phyloP scores from a whole-genome alignment of 2,797 vertebrate species.

The Setipinna tenuifilis region DNA sequence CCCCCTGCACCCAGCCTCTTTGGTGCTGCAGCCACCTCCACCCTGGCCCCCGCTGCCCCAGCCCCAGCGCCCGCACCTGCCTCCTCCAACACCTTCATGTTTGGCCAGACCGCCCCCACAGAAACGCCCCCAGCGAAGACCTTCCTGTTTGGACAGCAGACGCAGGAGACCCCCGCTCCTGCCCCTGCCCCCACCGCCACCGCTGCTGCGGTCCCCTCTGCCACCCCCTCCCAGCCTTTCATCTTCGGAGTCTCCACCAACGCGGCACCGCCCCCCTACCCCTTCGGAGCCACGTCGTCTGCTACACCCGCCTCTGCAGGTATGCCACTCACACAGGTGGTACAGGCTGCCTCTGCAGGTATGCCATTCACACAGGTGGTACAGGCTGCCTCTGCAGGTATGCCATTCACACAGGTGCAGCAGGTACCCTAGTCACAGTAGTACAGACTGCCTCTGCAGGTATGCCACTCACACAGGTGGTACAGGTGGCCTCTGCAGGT shows the following conservation, averaged over 20 bases:
- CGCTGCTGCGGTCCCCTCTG: slow-evolving; percentile 65
- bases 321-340: slow-evolving; percentile 50
- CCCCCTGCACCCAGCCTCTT: slow-evolving; percentile 73
- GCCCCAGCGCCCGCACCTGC: slow-evolving; percentile 45
- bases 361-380: too few species aligned
- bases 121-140: slow-evolving; percentile 79
- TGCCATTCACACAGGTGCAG: too few species aligned
- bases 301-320: slow-evolving; percentile 83
- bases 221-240: slow-evolving; percentile 74
- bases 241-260: slow-evolving; percentile 79
- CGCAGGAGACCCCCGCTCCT: slow-evolving; percentile 78
- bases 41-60: slow-evolving; percentile 60
- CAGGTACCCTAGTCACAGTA: too few species aligned
- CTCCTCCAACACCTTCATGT: slow-evolving; percentile 79
- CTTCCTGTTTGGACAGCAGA: slow-evolving; percentile 83
- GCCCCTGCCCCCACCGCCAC: slow-evolving; percentile 71
- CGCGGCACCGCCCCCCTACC: slow-evolving; percentile 76
- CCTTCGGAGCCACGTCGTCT: slow-evolving; percentile 79
- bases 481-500: not conserved
- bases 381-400: too few species aligned
- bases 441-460: slow-evolving; percentile 87
- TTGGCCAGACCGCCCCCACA: slow-evolving; percentile 81
- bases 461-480: slow-evolving; percentile 49
- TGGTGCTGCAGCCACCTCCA: slow-evolving; percentile 62
- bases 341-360: not conserved